Evolutionary conservation across 2,113 vertebrate species (phyloP), one percentile per base, ranked within the genome.

Genomic region (Hydrochoerus hydrochaeris): DNA sequence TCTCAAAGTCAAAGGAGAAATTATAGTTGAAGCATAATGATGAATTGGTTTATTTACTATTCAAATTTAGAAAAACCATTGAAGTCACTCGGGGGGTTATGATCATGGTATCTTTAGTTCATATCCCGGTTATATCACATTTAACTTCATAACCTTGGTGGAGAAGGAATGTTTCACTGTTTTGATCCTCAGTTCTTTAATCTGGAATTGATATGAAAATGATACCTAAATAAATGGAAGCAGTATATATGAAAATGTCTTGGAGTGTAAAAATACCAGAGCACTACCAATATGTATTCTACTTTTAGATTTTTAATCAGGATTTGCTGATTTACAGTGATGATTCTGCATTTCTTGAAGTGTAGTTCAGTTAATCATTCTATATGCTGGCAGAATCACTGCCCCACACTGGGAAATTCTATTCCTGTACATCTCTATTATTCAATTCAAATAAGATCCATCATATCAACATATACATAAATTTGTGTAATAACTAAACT

Each of bases 1-100:
- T 73, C 41, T 90, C 46, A 84, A 87, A 67, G 22, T 90, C 69
- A 35, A 84, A 58, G 41, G 85, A 90, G 26, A 94, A 90, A 19
- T 49, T 80, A 49, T 12, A 49, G 7, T 7, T 44, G 3, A 41
- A 44, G 0, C 69, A 16, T 88, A 20, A 85, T 19, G 85, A 69
- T 6, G 22, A 44, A 57, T 32, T 32, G 16, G 26, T 30, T 46
- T 58, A 41, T 38, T 85, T 89, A 32, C 52, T 60, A 58, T 14
- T 5, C 38, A 69, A 28, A 54, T 5, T n/a, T 46, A 44, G n/a
- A n/a, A 44, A 92, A 73, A 57, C 4, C 35, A 9, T 1, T 84
- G 35, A 69, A 8, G 16, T 71, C 6, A 8, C 38, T 35, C 17
- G 14, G 17, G 12, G 35, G 38, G 58, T 63, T 41, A 20, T 24